Conservation (phyloP, 2,888 invertebrate genomes). For the Drosophila niveifrons region DNA sequence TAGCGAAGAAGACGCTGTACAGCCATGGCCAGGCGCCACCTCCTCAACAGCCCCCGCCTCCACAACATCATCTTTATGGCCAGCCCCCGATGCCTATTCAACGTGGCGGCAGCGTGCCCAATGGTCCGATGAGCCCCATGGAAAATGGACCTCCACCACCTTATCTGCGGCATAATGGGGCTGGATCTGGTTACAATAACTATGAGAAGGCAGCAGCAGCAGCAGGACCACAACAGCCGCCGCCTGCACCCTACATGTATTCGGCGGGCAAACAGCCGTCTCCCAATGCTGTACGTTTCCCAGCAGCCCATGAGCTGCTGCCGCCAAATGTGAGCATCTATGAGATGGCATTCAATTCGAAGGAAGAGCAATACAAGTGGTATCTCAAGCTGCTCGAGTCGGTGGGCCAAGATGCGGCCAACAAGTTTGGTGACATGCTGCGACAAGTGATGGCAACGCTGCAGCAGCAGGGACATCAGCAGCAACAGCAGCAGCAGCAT, state of each 20-base stretch:
- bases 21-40: constrained; percentile 74
- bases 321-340: constrained; percentile 87
- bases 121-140: constrained; percentile 85
- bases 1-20: constrained; percentile 80
- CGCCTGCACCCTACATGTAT: constrained; percentile 68
- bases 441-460: constrained; percentile 83
- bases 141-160: constrained; percentile 72
- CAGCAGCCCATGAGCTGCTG: constrained; percentile 85
- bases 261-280: constrained; percentile 65
- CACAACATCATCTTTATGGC: constrained; percentile 70
- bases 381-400: constrained; percentile 87
- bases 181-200: constrained; percentile 59
- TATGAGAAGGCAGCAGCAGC: constrained; percentile 82
- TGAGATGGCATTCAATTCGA: constrained; percentile 87
- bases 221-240: constrained; percentile 63
- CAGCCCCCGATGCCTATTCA: constrained; percentile 78
- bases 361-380: constrained; percentile 87
- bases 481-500: constrained; percentile 50
- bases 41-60: constrained; percentile 63
- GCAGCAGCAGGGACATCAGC: constrained; percentile 74
- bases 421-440: constrained; percentile 86
- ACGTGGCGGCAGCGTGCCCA: constrained; percentile 81
- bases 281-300: constrained; percentile 74
- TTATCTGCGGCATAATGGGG: constrained; percentile 68
- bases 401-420: constrained; percentile 87